Percentiles rank a stretch among this genome's conserved stretches.
These are phyloP conservation scores for Diadema setosum DNA, from an alignment of 35 echinoderm and acorn worm species.

Conservation along the genomic window DNA sequence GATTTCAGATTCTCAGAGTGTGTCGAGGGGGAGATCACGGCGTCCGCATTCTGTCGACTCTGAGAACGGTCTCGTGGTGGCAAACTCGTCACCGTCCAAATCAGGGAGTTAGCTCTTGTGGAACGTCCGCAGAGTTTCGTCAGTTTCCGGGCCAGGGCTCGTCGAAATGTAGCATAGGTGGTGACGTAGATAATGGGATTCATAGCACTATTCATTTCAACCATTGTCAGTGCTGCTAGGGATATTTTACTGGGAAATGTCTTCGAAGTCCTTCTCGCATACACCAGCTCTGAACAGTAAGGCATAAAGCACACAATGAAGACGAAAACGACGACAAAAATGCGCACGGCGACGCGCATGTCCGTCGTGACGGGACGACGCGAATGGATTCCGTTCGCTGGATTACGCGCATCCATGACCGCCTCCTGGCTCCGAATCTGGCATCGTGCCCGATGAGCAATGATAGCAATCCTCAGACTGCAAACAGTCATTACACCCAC, in stretches of 20 bases:
- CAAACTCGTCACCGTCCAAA: neutral
- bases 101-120: neutral
- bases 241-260: neutral
- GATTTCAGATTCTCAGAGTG: too few relatives aligned
- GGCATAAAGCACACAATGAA: neutral
- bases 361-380: neutral
- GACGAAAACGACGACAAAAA: neutral
- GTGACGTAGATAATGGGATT: slow-evolving; percentile 8
- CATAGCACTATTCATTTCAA: neutral
- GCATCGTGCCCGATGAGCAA: neutral
- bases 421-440: neutral
- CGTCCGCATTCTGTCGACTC: neutral
- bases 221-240: neutral
- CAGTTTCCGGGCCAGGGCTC: neutral
- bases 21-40: neutral
- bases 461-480: neutral
- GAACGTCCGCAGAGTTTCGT: neutral
- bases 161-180: neutral
- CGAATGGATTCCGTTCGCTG: neutral
- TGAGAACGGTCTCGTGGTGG: too few relatives aligned
- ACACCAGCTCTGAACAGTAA: neutral
- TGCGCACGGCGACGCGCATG: neutral
- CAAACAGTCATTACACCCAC: neutral
- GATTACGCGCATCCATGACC: neutral
- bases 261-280: neutral